Evolutionary conservation across 2,888 invertebrate genomes (phyloP).

Genomic region (Lymantria dispar): DNA sequence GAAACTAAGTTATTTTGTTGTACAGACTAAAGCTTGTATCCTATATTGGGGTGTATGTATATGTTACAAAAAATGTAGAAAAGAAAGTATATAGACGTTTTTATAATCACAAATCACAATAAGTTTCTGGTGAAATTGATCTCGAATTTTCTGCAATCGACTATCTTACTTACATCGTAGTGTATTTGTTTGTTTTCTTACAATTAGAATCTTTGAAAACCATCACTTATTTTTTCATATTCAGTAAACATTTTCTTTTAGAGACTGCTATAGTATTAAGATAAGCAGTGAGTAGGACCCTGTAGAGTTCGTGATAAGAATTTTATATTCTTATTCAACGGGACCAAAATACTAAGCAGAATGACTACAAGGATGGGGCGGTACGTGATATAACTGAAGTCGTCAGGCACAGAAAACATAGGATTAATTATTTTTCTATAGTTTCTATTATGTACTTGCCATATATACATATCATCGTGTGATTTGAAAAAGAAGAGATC

Average conservation of each 20-base stretch:
- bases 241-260: conserved; percentile 42
- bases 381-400: conserved; percentile 7
- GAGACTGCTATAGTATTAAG: conserved; percentile 43
- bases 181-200: neutral
- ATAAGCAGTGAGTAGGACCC: conserved; percentile 37
- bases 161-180: too few relatives aligned
- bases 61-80: too few relatives aligned
- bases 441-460: neutral
- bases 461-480: too few relatives aligned
- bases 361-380: conserved; percentile 9
- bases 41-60: too few relatives aligned
- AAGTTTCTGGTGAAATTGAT: too few relatives aligned
- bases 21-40: too few relatives aligned
- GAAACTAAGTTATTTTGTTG: too few relatives aligned
- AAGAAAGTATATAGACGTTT: too few relatives aligned
- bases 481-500: too few relatives aligned
- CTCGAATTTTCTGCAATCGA: too few relatives aligned
- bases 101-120: too few relatives aligned
- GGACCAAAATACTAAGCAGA: conserved; percentile 36
- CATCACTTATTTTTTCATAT: conserved; percentile 30
- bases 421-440: neutral
- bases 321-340: conserved; percentile 33
- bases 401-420: conserved; percentile 12
- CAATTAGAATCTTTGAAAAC: too few relatives aligned
- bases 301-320: conserved; percentile 41